phyloP scores from a whole-genome alignment of 2,797 vertebrate species.

The Merluccius polli region DNA sequence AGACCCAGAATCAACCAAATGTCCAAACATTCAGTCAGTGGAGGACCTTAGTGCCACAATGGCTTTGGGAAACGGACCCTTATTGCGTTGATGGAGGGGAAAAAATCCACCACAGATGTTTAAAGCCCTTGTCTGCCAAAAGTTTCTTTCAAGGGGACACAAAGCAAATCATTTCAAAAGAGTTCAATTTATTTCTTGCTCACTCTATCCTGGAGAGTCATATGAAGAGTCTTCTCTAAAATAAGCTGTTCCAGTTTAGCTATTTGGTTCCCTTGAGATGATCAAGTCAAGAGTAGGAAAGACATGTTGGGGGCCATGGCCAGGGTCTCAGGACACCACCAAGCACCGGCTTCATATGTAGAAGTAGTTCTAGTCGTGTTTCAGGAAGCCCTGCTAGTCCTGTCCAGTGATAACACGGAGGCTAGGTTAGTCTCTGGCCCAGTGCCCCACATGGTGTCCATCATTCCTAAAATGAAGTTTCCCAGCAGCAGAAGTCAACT shows the following conservation, averaged over 20 bases:
- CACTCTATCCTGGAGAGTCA: slow-evolving; percentile 99
- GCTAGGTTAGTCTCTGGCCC: background rate
- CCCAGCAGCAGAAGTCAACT: background rate
- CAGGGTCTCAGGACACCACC: background rate
- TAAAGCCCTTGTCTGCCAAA: slow-evolving; percentile 79
- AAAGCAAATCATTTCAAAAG: slow-evolving; percentile 71
- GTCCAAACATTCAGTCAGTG: background rate
- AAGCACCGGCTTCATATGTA: background rate
- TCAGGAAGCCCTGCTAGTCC: background rate
- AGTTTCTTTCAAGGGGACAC: slow-evolving; percentile 62
- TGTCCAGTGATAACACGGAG: background rate
- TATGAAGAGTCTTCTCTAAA: slow-evolving; percentile 86
- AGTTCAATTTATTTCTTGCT: slow-evolving; percentile 84
- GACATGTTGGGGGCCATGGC: background rate
- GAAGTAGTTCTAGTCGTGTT: background rate
- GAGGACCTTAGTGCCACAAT: slow-evolving; percentile 39
- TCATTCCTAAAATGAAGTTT: background rate
- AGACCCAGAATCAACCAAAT: background rate
- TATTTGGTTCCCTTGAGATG: slow-evolving; percentile 71
- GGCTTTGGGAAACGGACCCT: slow-evolving; percentile 46
- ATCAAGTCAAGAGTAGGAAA: slow-evolving; percentile 45
- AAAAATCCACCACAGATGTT: slow-evolving; percentile 74
- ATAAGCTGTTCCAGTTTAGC: slow-evolving; percentile 87
- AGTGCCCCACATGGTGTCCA: background rate
- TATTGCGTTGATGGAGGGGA: slow-evolving; percentile 35